phyloP scores from a whole-genome alignment of 2,888 invertebrate species.

The Eilema sororculum region DNA sequence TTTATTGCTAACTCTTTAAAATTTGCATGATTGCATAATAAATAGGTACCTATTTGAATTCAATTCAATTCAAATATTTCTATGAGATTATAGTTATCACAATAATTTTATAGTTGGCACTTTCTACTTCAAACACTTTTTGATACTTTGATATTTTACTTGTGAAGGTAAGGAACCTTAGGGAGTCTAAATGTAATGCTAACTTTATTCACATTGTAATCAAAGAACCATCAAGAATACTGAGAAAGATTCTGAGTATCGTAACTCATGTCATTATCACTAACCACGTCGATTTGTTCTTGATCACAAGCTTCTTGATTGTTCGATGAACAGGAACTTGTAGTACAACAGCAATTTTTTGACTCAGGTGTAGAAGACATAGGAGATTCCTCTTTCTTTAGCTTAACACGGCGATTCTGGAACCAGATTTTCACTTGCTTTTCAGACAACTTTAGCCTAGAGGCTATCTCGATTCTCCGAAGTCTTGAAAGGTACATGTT shows the following conservation, averaged over 20 bases:
- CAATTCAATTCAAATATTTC: background rate
- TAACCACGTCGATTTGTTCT: constrained; percentile 82
- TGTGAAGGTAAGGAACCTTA: constrained; percentile 13
- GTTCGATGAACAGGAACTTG: constrained; percentile 69
- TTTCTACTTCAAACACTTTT: background rate
- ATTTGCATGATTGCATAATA: too few species aligned
- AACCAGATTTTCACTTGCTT: constrained; percentile 99
- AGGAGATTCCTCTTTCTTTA: constrained; percentile 95
- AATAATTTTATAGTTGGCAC: constrained; percentile 7
- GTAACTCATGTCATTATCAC: constrained; percentile 74
- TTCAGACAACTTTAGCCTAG: constrained; percentile 94
- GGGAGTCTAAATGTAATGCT: constrained; percentile 27
- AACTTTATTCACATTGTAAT: constrained; percentile 16
- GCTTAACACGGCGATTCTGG: constrained; percentile 96
- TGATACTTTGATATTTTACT: constrained; percentile 18
- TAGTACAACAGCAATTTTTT: constrained; percentile 78
- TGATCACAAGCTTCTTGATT: constrained; percentile 70
- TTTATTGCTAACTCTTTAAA: too few species aligned
- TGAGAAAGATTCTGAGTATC: constrained; percentile 72
- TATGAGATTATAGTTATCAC: background rate
- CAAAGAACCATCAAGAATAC: constrained; percentile 56
- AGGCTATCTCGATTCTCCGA: constrained; percentile 97
- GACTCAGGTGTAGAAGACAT: constrained; percentile 63
- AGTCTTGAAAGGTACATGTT: constrained; percentile 97
- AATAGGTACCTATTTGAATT: too few species aligned